phyloP scores from a whole-genome alignment of 2,113 vertebrate genomes.

The Illadopsis cleaveri region DNA sequence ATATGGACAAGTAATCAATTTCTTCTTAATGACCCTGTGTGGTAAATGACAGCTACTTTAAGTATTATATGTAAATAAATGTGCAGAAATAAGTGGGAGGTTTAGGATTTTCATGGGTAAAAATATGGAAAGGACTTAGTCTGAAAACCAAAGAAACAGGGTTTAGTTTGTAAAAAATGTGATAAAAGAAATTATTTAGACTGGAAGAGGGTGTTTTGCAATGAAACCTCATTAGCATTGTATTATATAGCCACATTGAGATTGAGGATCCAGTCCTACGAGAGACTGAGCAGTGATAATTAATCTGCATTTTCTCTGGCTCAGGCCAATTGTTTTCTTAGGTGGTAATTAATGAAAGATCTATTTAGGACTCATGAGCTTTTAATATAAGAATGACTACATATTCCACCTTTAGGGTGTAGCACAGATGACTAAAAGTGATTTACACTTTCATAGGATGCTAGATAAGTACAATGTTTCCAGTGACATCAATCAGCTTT shows the following conservation, averaged over 20 bases:
- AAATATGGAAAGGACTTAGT: background rate
- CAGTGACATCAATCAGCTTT: background rate
- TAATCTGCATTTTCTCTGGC: background rate
- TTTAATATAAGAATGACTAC: background rate
- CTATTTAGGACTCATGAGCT: background rate
- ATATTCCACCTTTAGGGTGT: background rate
- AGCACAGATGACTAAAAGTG: background rate
- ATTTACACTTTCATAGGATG: background rate
- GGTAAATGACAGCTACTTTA: background rate
- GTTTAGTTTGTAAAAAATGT: background rate
- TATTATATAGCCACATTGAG: background rate
- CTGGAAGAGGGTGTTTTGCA: background rate
- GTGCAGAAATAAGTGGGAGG: background rate
- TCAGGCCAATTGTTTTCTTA: background rate
- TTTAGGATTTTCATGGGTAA: background rate
- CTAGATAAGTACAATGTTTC: background rate
- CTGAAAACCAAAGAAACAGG: background rate
- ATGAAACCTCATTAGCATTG: background rate
- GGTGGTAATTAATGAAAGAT: conserved; percentile 1
- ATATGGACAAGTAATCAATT: background rate
- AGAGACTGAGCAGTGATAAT: background rate
- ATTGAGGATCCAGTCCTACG: background rate
- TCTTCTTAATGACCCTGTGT: background rate
- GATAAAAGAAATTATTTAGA: background rate
- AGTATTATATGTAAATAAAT: background rate